Conservation (phyloP, 1,140 invertebrate genomes). For the Penaeus chinensis region DNA sequence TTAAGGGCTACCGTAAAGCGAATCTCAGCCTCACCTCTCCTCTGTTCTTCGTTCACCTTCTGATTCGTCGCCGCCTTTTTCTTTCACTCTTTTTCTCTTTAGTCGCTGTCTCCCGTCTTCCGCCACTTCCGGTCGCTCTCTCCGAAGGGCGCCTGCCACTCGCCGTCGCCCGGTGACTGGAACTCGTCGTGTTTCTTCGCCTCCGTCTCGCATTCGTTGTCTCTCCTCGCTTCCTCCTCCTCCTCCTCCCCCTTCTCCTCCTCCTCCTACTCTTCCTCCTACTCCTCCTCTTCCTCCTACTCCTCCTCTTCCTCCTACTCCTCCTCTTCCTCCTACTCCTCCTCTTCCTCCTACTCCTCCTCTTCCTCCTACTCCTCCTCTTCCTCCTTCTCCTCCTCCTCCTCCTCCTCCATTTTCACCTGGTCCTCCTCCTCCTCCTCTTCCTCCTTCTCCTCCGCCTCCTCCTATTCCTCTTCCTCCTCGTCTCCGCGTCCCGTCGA, state of each 20-base stretch:
- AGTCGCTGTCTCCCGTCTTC: not conserved
- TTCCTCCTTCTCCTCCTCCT: not conserved
- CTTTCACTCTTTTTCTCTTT: not conserved
- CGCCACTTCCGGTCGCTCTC: not conserved
- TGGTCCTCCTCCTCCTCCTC: not conserved
- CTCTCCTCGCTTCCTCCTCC: not conserved
- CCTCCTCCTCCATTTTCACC: slow-evolving; percentile 7
- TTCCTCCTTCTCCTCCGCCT: slow-evolving; percentile 19
- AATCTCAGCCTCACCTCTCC: no score
- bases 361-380: not conserved
- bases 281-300: not conserved
- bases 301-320: slow-evolving; percentile 6
- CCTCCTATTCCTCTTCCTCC: slow-evolving; percentile 14
- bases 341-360: not conserved
- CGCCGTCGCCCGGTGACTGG: slow-evolving; percentile 3
- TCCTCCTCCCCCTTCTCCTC: not conserved
- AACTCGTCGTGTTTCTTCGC: not conserved
- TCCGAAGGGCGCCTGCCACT: slow-evolving; percentile 1
- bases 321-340: not conserved
- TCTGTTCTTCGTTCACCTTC: not conserved
- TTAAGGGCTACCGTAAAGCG: no score
- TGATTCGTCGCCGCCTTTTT: not conserved
- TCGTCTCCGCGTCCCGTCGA: not conserved
- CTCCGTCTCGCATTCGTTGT: not conserved
- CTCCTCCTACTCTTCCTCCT: not conserved